phyloP scores from a whole-genome alignment of 2,113 vertebrate genomes.

The Hippocampus abdominalis region DNA sequence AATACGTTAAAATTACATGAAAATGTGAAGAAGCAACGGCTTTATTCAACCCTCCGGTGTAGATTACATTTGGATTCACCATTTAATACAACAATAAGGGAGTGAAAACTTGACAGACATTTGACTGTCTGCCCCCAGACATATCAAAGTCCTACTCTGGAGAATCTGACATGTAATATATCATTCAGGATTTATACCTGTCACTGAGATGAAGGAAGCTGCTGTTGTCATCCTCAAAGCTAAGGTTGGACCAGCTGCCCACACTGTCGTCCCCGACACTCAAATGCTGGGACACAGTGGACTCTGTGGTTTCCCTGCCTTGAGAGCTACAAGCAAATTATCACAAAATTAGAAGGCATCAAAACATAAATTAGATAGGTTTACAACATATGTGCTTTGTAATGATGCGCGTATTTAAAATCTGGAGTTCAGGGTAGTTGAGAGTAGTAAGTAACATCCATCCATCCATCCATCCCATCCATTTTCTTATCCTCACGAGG shows the following conservation, averaged over 20 bases:
- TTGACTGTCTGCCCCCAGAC: too few species aligned
- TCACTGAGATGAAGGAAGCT: constrained; percentile 98
- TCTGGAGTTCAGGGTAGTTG: background rate
- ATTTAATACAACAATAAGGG: too few species aligned
- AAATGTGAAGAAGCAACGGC: too few species aligned
- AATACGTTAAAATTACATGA: too few species aligned
- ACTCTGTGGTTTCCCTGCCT: constrained; percentile 82
- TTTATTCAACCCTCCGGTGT: too few species aligned
- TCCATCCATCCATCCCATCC: too few species aligned
- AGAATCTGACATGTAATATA: background rate
- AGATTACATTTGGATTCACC: too few species aligned
- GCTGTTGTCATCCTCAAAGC: constrained; percentile 97
- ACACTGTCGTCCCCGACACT: constrained; percentile 94
- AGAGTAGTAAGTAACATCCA: background rate
- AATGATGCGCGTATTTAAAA: background rate
- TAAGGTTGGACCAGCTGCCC: constrained; percentile 97
- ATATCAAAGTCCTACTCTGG: background rate
- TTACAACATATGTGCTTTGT: background rate
- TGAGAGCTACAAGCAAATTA: constrained; percentile 67
- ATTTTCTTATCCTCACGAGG: too few species aligned
- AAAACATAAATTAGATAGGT: background rate
- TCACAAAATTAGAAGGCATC: background rate
- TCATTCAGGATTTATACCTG: constrained; percentile 74
- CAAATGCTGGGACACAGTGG: constrained; percentile 84
- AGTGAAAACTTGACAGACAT: too few species aligned